These are phyloP conservation scores for Hydrophis major DNA, from an alignment of 2,797 vertebrate species.

Conservation along the genomic window DNA sequence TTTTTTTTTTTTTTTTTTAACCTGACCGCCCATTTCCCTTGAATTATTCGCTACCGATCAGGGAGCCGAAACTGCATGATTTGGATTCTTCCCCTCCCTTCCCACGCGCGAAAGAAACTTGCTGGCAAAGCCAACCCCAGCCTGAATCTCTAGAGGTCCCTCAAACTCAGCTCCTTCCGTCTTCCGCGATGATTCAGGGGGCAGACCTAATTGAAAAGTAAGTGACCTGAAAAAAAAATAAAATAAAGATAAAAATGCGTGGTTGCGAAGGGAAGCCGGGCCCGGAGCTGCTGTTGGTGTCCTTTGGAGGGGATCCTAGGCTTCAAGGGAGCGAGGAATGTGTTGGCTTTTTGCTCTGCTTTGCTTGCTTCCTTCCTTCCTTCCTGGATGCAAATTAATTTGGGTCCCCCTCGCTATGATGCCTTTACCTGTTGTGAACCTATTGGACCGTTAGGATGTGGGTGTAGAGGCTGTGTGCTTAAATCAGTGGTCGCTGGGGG, in stretches of 20 bases:
- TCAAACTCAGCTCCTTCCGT: slow-evolving; percentile 66
- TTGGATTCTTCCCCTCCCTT: slow-evolving; percentile 71
- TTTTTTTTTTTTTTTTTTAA: slow-evolving; percentile 19
- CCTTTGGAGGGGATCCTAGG: slow-evolving; percentile 70
- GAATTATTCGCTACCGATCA: slow-evolving; percentile 85
- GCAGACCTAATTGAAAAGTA: slow-evolving; percentile 74
- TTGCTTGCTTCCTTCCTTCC: slow-evolving; percentile 60
- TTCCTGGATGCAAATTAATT: neutral
- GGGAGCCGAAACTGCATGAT: slow-evolving; percentile 92
- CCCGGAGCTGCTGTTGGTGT: slow-evolving; percentile 82
- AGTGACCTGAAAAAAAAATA: slow-evolving; percentile 75
- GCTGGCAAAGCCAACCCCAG: slow-evolving; percentile 77
- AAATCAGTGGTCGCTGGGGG: slow-evolving; percentile 71
- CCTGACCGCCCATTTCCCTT: slow-evolving; percentile 84
- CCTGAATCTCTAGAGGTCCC: slow-evolving; percentile 63
- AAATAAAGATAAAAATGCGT: slow-evolving; percentile 63
- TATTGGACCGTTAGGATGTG: slow-evolving; percentile 56
- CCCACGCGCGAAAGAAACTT: slow-evolving; percentile 82
- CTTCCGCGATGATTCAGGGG: slow-evolving; percentile 73
- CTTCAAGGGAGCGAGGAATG: slow-evolving; percentile 73
- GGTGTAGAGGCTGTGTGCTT: slow-evolving; percentile 72
- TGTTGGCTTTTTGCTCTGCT: slow-evolving; percentile 48
- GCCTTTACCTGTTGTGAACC: slow-evolving; percentile 71
- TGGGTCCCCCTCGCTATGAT: slow-evolving; percentile 50
- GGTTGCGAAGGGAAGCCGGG: slow-evolving; percentile 83